Evolutionary conservation across 2,888 invertebrate species (phyloP).

Genomic region (Ectemnius lituratus): DNA sequence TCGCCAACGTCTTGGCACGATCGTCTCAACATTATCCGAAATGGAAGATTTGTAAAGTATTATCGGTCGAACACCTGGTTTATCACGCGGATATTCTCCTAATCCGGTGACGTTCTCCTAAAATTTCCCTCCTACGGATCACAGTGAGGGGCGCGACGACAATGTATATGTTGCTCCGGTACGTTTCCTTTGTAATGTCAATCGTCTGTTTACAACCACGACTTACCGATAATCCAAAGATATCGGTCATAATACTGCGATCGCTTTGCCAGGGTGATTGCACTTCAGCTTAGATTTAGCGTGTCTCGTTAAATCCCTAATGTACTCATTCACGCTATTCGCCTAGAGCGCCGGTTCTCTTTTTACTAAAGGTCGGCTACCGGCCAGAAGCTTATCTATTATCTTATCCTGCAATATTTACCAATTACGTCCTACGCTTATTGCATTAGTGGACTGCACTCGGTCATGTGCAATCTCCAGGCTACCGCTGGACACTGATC

Average conservation of each 20-base stretch:
- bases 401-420: slow-evolving; percentile 74
- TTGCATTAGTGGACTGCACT: background rate
- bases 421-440: slow-evolving; percentile 47
- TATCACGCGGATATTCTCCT: background rate
- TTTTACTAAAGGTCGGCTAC: slow-evolving; percentile 29
- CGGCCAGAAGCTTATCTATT: slow-evolving; percentile 68
- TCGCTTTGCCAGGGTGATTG: background rate
- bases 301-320: background rate
- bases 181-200: slow-evolving; percentile 2
- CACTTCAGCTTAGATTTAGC: background rate
- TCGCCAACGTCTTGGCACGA: background rate
- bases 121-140: slow-evolving; percentile 13
- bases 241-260: background rate
- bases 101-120: slow-evolving; percentile 13
- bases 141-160: background rate
- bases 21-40: slow-evolving; percentile 1
- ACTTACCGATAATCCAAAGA: background rate
- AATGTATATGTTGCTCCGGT: background rate
- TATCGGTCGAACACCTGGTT: background rate
- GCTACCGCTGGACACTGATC: no score
- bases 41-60: background rate
- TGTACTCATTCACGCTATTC: background rate
- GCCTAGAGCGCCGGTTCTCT: background rate
- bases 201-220: background rate
- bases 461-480: background rate